phyloP scores from a whole-genome alignment of 2,888 invertebrate species.

The Agrotis clavis region DNA sequence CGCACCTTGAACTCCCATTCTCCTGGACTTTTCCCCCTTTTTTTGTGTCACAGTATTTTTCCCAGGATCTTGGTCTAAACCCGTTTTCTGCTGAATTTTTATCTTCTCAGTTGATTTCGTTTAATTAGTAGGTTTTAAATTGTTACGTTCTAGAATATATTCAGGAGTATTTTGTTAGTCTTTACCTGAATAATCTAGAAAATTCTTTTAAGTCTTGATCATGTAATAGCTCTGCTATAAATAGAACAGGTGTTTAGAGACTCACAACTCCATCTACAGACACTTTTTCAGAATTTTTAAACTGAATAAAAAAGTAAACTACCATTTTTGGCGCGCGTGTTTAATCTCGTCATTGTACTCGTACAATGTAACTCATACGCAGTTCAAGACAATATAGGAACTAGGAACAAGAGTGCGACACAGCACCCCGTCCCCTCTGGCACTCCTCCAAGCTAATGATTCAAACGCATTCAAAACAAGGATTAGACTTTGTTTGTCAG shows the following conservation, averaged over 20 bases:
- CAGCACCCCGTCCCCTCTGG: slow-evolving; percentile 24
- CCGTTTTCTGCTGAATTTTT: not conserved
- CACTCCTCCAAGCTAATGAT: slow-evolving; percentile 35
- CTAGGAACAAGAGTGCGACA: slow-evolving; percentile 17
- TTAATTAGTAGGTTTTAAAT: not conserved
- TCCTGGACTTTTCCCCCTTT: not conserved
- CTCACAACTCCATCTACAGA: not conserved
- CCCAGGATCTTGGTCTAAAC: not conserved
- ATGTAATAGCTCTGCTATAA: not conserved
- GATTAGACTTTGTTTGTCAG: slow-evolving; percentile 60
- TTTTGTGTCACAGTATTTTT: not conserved
- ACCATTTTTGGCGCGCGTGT: not conserved
- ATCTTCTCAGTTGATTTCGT: not conserved
- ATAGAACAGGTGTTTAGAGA: slow-evolving; percentile 1
- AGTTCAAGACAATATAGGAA: slow-evolving; percentile 27
- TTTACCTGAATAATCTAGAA: slow-evolving; percentile 20
- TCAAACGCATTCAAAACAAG: slow-evolving; percentile 56
- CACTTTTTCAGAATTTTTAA: not conserved
- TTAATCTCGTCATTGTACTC: not conserved
- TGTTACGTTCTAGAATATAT: not conserved
- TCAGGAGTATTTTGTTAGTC: not conserved
- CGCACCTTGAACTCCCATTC: not conserved
- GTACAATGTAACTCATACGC: slow-evolving; percentile 26
- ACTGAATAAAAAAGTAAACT: not conserved
- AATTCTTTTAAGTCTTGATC: slow-evolving; percentile 5